Base-by-base conservation (phyloP, 2,888 invertebrate genomes). In the Matsumyia berberina region DNA sequence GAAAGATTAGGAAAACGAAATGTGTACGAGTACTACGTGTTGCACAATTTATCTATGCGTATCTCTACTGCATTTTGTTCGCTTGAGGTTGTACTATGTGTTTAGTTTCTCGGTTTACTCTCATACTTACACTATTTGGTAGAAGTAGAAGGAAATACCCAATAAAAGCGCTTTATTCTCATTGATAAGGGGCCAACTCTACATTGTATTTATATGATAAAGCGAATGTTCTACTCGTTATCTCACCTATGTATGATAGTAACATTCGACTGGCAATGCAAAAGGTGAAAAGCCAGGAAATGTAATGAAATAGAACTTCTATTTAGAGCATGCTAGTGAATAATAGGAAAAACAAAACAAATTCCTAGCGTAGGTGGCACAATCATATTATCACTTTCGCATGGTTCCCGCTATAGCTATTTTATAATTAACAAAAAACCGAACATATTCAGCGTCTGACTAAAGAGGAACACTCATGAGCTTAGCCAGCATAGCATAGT, bases 41-140 rank as follows among this genome's bases (percentile, higher is more conserved):
- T 58, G 57, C 39, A 58, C 37, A 35, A 11, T 11, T 44, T 24
- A 15, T 60, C 44, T 60, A 60, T 24, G 4, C 24, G 24, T 24
- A 24, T 24, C n/a, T 64, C 49, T 64, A 44, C 64, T 29, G 8
- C 2, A 19, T 11, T 53, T 53, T 11, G 5, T 39, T 42, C 3
- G 15, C 8, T 6, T 19, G 9, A 39, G 5, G 19, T 24, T n/a
- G n/a, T 12, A 24, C 24, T 24, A 24, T 58, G n/a, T 29, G 8
- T 29, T n/a, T 55, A 5, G 2, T 15, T 11, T 35, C 31, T 55
- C 8, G 15, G 9, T 33, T 55, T 1, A 55, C 15, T 33, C 11
- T 5, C 15, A 60, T 60, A 60, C 58, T 60, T 60, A 60, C 58
- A 57, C 35, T 57, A 31, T 15, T n/a, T 19, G 7, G n/a, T n/a